Evolutionary conservation across 1,140 invertebrate species (phyloP).

Genomic region (Bombus pascuorum): DNA sequence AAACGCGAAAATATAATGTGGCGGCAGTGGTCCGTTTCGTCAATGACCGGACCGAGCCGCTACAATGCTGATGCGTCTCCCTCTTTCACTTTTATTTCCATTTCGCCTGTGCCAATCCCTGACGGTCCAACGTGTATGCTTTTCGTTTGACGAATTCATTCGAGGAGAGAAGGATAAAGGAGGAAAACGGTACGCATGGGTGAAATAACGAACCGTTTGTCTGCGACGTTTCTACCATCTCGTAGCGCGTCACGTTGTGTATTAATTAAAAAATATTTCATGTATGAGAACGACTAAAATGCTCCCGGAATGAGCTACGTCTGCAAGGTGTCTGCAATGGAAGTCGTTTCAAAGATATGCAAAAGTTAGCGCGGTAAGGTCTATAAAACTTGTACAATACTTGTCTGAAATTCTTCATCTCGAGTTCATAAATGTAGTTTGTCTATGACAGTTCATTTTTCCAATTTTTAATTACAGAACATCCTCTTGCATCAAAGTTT

Average conservation of each 20-base stretch:
- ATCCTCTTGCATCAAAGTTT: too few relatives aligned
- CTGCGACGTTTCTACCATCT: background rate
- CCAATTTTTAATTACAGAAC: background rate
- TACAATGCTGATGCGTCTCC: constrained; percentile 26
- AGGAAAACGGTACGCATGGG: background rate
- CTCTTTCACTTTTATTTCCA: constrained; percentile 45
- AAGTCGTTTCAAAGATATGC: background rate
- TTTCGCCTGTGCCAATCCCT: constrained; percentile 47
- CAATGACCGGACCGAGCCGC: constrained; percentile 16
- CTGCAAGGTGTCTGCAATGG: background rate
- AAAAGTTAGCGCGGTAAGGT: background rate
- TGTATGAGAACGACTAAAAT: background rate
- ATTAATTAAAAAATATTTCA: constrained; percentile 3
- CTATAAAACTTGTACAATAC: background rate
- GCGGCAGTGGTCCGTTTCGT: constrained; percentile 36
- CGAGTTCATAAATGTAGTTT: background rate
- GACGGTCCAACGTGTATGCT: constrained; percentile 24
- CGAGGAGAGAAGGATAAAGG: constrained; percentile 26
- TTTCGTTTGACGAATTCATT: constrained; percentile 45
- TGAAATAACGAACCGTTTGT: constrained; percentile 3
- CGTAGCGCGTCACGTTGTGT: background rate
- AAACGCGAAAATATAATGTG: constrained; percentile 38
- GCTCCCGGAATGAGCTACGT: background rate
- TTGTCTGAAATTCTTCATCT: too few relatives aligned
- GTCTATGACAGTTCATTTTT: background rate